A percentile compares a stretch with the other conserved stretches of the same genome.
Evolutionary conservation across 1,140 invertebrate genomes (phyloP).

Genomic region (Euura saliciscinereae): DNA sequence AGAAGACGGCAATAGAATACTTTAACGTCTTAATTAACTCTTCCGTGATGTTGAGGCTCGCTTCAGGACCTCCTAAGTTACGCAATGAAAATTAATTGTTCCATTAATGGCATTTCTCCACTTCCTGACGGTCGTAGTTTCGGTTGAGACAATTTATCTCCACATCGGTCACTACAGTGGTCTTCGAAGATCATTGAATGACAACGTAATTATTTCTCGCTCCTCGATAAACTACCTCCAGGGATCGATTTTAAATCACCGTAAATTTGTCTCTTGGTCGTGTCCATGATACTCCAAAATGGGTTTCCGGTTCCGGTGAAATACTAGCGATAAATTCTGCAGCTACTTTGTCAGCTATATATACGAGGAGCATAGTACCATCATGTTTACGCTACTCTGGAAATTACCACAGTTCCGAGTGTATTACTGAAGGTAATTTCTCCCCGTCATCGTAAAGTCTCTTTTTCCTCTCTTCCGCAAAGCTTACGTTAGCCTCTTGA

Average conservation of each 20-base stretch:
- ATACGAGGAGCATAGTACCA: neutral
- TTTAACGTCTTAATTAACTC: neutral
- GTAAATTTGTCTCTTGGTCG: too few species aligned
- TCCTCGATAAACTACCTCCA: too few species aligned
- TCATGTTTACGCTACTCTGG: slow-evolving; percentile 1
- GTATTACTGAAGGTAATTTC: slow-evolving; percentile 5
- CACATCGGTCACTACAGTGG: too few species aligned
- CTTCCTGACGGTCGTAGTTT: neutral
- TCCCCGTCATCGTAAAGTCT: neutral
- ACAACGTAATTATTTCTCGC: too few species aligned
- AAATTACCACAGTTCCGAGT: slow-evolving; percentile 2
- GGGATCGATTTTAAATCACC: too few species aligned
- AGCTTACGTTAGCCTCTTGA: too few species aligned
- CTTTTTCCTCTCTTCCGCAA: neutral
- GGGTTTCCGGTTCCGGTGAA: too few species aligned
- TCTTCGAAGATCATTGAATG: too few species aligned
- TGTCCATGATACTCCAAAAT: too few species aligned
- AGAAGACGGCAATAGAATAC: too few species aligned
- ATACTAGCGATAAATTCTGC: neutral
- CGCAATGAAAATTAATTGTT: slow-evolving; percentile 7
- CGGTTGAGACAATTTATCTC: too few species aligned
- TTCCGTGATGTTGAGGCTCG: neutral
- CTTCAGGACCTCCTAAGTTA: neutral
- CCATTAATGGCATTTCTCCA: neutral
- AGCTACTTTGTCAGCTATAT: neutral